Evolutionary conservation across 2,888 invertebrate genomes (phyloP).

Genomic region (Erebia ligea): DNA sequence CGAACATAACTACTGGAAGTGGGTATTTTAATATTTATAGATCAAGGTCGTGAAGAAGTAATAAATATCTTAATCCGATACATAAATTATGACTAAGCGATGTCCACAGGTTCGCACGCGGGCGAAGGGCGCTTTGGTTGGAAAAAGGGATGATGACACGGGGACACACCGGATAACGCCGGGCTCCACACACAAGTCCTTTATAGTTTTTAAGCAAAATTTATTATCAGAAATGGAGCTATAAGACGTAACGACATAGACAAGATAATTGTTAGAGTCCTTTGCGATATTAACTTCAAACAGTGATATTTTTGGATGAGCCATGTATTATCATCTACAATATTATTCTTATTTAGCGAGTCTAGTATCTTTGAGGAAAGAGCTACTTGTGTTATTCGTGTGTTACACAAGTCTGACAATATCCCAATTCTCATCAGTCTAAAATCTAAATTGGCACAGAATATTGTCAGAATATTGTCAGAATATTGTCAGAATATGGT

Average conservation of each 20-base stretch:
- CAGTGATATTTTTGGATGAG: not conserved
- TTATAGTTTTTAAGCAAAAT: not conserved
- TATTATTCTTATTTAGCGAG: no score
- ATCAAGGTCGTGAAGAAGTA: conserved; percentile 13
- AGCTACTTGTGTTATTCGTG: no score
- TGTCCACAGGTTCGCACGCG: conserved; percentile 33
- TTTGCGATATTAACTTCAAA: not conserved
- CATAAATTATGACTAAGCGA: conserved; percentile 47
- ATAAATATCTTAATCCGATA: conserved; percentile 39
- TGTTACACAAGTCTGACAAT: no score
- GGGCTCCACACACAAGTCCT: not conserved
- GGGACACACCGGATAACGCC: not conserved
- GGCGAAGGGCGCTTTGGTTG: conserved; percentile 39
- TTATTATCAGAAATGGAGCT: not conserved
- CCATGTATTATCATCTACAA: not conserved
- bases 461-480: no score
- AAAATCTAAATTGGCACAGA: no score
- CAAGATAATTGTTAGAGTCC: not conserved
- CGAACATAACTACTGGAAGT: not conserved
- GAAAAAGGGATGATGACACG: no score
- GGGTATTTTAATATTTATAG: not conserved
- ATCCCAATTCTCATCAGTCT: no score
- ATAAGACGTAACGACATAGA: not conserved
- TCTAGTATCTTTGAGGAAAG: no score
- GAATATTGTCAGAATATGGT: no score